A percentile compares a stretch with the other conserved stretches of the same genome.
Conservation (phyloP, 2,888 invertebrate genomes). For the Orchesellides sinensis region DNA sequence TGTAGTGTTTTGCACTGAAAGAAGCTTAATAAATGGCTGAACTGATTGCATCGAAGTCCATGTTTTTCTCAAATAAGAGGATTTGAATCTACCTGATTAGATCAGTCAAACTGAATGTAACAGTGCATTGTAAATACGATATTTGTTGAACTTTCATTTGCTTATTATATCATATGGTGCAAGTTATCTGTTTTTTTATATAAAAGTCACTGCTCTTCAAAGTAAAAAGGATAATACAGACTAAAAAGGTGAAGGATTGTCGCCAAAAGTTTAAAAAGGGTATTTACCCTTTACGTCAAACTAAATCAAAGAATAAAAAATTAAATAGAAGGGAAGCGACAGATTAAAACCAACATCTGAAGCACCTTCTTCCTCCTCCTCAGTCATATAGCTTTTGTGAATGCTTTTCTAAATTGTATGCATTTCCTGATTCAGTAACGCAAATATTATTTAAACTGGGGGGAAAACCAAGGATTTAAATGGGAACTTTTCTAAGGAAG, state of each 20-base stretch:
- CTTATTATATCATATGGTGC: too few species aligned
- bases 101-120: too few species aligned
- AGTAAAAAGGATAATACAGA: background rate
- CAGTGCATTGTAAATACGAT: too few species aligned
- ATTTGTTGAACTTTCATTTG: too few species aligned
- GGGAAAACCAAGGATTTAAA: background rate
- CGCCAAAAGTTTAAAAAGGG: background rate
- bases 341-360: conserved; percentile 8
- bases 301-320: conserved; percentile 11
- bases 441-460: background rate
- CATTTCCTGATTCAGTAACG: conserved; percentile 4
- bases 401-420: background rate
- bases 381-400: background rate
- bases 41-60: too few species aligned
- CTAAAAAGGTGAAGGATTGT: background rate
- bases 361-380: background rate
- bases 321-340: conserved; percentile 34
- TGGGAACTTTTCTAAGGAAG: too few species aligned
- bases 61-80: too few species aligned
- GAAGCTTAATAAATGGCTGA: too few species aligned
- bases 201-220: conserved; percentile 50
- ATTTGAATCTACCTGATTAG: too few species aligned
- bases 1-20: too few species aligned
- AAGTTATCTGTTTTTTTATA: too few species aligned
- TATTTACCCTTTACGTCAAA: conserved; percentile 29